These are phyloP conservation scores for Alaudala cheleensis DNA, from an alignment of 2,113 vertebrate species.

Conservation along the genomic window DNA sequence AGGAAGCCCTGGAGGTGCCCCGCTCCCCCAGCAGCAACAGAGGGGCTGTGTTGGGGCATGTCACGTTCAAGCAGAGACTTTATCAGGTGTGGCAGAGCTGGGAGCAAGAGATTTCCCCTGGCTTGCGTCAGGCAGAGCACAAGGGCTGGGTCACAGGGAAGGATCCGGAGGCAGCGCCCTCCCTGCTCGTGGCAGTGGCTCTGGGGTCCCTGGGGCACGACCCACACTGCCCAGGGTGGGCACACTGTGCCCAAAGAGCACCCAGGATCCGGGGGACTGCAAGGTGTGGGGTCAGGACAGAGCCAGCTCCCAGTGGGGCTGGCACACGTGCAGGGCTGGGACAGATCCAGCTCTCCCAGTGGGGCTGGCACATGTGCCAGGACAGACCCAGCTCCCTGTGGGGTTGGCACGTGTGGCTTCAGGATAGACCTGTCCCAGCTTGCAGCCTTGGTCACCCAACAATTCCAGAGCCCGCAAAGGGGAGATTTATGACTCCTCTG, in stretches of 20 bases:
- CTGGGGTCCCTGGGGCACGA: accelerated
- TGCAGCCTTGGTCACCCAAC: not conserved
- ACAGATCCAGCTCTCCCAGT: not conserved
- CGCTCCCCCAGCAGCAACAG: accelerated
- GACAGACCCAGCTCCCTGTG: not conserved
- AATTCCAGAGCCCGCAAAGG: accelerated
- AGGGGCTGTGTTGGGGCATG: not conserved
- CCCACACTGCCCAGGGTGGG: not conserved
- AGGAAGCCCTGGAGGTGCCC: not conserved
- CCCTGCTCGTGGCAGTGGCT: not conserved
- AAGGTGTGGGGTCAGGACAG: not conserved
- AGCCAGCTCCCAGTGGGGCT: not conserved
- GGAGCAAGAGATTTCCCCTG: not conserved
- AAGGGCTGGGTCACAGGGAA: not conserved
- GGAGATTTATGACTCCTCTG: not conserved
- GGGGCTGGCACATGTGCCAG: not conserved
- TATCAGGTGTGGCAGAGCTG: not conserved
- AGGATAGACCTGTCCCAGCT: not conserved
- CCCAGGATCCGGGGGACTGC: not conserved
- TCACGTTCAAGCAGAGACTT: accelerated
- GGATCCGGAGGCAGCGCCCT: accelerated
- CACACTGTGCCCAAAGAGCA: accelerated
- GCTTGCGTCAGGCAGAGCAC: not conserved
- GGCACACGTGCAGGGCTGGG: not conserved
- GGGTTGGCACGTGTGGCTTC: not conserved